These are phyloP conservation scores for Idaea biselata DNA, from an alignment of 2,888 invertebrate species.

Conservation along the genomic window DNA sequence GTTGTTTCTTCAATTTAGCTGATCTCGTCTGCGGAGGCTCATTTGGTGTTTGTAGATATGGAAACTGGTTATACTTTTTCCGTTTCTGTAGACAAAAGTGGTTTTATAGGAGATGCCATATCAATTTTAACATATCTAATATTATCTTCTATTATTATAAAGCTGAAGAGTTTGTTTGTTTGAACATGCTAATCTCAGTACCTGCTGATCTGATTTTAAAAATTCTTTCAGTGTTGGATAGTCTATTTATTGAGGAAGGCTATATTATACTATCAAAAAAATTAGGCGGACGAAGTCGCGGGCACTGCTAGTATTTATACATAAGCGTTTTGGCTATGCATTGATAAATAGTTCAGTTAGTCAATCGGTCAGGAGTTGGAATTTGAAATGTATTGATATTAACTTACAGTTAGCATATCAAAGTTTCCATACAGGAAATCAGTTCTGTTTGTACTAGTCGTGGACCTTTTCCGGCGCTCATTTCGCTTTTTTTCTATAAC, in stretches of 20 bases:
- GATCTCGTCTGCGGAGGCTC: conserved; percentile 78
- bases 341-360: background rate
- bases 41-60: conserved; percentile 68
- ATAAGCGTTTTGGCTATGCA: background rate
- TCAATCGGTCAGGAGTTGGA: background rate
- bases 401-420: conserved; percentile 67
- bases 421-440: conserved; percentile 68
- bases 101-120: no score
- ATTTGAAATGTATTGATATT: background rate
- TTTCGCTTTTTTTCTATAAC: conserved; percentile 62
- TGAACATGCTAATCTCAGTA: no score
- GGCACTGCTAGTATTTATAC: no score
- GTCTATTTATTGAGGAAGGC: no score
- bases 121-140: no score
- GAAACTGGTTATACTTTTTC: conserved; percentile 70
- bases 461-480: conserved; percentile 66
- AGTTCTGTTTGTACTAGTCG: conserved; percentile 64
- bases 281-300: no score
- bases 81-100: conserved; percentile 59
- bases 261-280: no score
- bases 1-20: conserved; percentile 81
- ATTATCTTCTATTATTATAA: no score
- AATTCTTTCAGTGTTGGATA: no score
- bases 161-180: no score
- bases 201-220: no score